These are phyloP conservation scores for Emydoidea blandingii DNA, from an alignment of 2,797 vertebrate species.

Conservation along the genomic window DNA sequence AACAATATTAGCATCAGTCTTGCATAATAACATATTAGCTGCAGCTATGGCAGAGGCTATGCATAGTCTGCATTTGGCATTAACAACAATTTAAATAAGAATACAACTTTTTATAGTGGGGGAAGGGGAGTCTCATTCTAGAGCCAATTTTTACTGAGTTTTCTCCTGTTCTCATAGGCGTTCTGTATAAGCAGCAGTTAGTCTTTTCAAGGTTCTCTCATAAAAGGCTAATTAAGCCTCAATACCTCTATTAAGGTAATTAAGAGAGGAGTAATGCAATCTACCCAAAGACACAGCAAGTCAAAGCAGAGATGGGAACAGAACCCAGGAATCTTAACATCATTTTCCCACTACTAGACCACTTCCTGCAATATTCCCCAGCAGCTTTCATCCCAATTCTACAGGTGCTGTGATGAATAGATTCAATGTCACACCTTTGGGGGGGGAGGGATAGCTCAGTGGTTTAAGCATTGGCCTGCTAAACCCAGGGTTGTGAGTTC, in stretches of 20 bases:
- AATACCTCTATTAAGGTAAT: background rate
- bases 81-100: background rate
- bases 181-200: background rate
- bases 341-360: background rate
- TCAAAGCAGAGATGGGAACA: background rate
- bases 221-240: background rate
- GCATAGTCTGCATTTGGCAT: background rate
- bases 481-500: no score
- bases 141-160: background rate
- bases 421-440: background rate
- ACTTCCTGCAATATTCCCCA: background rate
- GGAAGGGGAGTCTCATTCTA: background rate
- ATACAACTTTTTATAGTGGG: accelerated
- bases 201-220: background rate
- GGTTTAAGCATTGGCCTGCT: no score
- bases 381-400: background rate
- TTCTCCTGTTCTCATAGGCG: background rate
- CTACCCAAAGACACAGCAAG: background rate
- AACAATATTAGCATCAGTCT: constrained; percentile 1
- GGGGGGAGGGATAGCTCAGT: no score
- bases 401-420: background rate
- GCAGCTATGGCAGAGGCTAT: background rate
- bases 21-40: background rate
- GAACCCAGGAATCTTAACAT: background rate
- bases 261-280: background rate